Evolutionary conservation across 2,888 invertebrate species (phyloP).

Genomic region (Philaethria dido): DNA sequence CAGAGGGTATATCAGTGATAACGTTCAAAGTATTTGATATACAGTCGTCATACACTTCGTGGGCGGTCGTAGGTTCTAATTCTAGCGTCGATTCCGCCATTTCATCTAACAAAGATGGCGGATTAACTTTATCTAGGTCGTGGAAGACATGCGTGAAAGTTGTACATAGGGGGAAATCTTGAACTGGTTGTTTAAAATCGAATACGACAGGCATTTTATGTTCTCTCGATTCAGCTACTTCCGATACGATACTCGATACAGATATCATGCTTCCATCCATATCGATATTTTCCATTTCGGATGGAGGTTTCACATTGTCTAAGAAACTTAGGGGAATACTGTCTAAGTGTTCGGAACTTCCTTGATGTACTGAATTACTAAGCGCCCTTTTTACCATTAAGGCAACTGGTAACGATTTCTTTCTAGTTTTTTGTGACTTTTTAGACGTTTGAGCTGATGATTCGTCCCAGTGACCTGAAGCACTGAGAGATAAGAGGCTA

Average conservation of each 20-base stretch:
- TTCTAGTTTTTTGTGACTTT: constrained; percentile 78
- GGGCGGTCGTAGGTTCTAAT: constrained; percentile 74
- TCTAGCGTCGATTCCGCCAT: constrained; percentile 86
- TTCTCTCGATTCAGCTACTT: constrained; percentile 86
- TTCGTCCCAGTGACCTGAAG: constrained; percentile 81
- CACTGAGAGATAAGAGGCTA: constrained; percentile 83
- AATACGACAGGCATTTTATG: constrained; percentile 76
- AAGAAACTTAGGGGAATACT: constrained; percentile 86
- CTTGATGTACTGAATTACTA: constrained; percentile 79
- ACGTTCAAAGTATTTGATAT: constrained; percentile 82
- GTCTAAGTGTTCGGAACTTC: constrained; percentile 86
- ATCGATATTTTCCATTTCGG: constrained; percentile 90
- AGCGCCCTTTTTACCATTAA: constrained; percentile 89
- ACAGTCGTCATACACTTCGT: constrained; percentile 85
- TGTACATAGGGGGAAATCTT: constrained; percentile 74
- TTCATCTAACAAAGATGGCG: constrained; percentile 89
- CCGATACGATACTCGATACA: constrained; percentile 92
- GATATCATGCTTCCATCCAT: constrained; percentile 93
- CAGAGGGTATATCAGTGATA: constrained; percentile 82
- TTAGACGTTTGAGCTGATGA: constrained; percentile 57
- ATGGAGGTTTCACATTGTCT: constrained; percentile 93
- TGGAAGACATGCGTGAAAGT: constrained; percentile 75
- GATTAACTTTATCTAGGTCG: constrained; percentile 88
- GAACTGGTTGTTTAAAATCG: constrained; percentile 83
- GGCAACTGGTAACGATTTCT: constrained; percentile 88